Conservation (phyloP, 2,797 vertebrate species). For the Mus minutoides region DNA sequence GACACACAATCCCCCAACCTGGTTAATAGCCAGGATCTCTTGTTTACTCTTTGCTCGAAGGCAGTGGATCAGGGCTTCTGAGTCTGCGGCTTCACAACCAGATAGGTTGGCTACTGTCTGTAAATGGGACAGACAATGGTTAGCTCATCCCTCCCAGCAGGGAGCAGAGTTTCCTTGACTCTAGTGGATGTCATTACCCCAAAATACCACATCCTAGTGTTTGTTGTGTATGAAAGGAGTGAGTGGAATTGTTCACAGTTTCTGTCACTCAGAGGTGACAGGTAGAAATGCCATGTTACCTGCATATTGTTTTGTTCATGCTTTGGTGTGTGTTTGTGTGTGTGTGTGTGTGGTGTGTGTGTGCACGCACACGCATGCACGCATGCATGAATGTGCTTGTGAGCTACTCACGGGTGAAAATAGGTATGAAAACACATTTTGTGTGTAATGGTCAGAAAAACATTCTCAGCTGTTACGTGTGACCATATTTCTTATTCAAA, state of each 20-base stretch:
- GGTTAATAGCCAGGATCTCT: slow-evolving; percentile 68
- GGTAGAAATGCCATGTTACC: not conserved
- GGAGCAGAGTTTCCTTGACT: not conserved
- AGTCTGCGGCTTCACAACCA: slow-evolving; percentile 78
- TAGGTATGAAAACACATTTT: not conserved
- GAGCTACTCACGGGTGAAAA: not conserved
- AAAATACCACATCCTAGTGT: not conserved
- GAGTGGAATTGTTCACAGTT: not conserved
- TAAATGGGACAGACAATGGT: not conserved
- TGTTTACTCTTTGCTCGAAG: slow-evolving; percentile 79
- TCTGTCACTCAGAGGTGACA: not conserved
- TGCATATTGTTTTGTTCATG: not conserved
- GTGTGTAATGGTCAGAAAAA: too few species aligned
- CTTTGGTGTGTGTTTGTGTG: too few species aligned
- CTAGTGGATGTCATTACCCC: not conserved
- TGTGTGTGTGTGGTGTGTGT: too few species aligned
- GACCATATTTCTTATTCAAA: not conserved
- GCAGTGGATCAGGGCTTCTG: slow-evolving; percentile 77
- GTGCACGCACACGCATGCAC: too few species aligned
- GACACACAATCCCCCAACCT: slow-evolving; percentile 28
- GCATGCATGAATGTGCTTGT: too few species aligned
- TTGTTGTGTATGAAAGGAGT: not conserved
- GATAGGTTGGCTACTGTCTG: slow-evolving; percentile 74
- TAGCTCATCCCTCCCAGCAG: not conserved
- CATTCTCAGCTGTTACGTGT: too few species aligned